phyloP scores from a whole-genome alignment of 1,140 invertebrate species.

The Orchesella cincta region DNA sequence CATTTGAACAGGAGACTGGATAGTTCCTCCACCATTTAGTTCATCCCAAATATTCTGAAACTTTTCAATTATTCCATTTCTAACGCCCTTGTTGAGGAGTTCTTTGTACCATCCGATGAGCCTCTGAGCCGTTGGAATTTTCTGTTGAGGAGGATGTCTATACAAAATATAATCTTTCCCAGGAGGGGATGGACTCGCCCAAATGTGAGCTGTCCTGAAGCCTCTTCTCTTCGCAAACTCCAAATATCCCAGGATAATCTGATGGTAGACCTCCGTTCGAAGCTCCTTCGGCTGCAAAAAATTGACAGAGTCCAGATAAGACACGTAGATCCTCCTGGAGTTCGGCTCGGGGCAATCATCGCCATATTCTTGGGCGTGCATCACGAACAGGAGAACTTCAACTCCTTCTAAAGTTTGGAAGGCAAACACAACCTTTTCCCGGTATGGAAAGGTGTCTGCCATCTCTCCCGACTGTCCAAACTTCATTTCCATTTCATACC shows the following conservation, averaged over 20 bases:
- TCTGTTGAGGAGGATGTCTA: slow-evolving; percentile 70
- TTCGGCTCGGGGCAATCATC: slow-evolving; percentile 66
- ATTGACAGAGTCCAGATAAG: slow-evolving; percentile 71
- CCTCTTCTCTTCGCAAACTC: slow-evolving; percentile 68
- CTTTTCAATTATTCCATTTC: slow-evolving; percentile 94
- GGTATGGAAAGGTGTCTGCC: too few relatives aligned
- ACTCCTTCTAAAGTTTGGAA: slow-evolving; percentile 70
- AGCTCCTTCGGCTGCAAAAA: slow-evolving; percentile 68
- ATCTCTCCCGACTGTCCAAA: slow-evolving; percentile 88
- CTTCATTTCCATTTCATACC: slow-evolving; percentile 88
- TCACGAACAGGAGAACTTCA: slow-evolving; percentile 72
- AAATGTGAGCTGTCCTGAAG: slow-evolving; percentile 68
- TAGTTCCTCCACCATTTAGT: slow-evolving; percentile 95
- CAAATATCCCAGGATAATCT: slow-evolving; percentile 70
- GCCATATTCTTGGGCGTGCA: slow-evolving; percentile 75
- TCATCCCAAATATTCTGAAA: slow-evolving; percentile 97
- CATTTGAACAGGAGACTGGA: slow-evolving; percentile 88
- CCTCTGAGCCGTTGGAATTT: slow-evolving; percentile 70
- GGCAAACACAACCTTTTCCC: slow-evolving; percentile 70
- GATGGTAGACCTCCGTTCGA: slow-evolving; percentile 70
- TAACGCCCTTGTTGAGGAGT: slow-evolving; percentile 98
- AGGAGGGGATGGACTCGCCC: slow-evolving; percentile 73
- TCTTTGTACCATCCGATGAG: slow-evolving; percentile 75
- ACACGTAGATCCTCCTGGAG: slow-evolving; percentile 67
- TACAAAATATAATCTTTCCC: slow-evolving; percentile 75